Base-by-base conservation (phyloP, 2,797 vertebrate species). In the Eulemur mongoz region DNA sequence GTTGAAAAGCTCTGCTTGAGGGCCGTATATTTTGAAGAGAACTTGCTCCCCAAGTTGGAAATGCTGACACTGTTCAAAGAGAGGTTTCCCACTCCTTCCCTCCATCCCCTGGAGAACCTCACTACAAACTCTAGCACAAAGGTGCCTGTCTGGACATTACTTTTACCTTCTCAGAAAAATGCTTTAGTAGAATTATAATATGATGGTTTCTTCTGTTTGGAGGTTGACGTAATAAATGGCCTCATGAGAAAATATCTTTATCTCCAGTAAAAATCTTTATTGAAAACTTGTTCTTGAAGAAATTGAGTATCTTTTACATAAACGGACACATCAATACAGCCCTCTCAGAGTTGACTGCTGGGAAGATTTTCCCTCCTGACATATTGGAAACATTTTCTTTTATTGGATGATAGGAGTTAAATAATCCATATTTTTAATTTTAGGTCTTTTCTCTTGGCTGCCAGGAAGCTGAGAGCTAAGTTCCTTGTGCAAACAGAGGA, bases 191-290 rank as follows among this genome's bases (percentile, higher is more conserved):
- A 92, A 14, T 84, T 50, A 57, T 18, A 52, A 35, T 25, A 32
- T 25, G 45, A 83, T 43, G 23, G 57, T 27, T n/a, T 48, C 14
- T 94, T 59, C 12, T 32, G 13, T 40, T 48, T 82, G 30, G 32
- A 48, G 22, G 15, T 78, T 40, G 57, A 78, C n/a, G 50, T 25
- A n/a, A 79, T 84, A 76, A 57, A 54, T 30, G 30, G 2, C 13
- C 72, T 63, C 35, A 43, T 9, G 52, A 72, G 59, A 63, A 89
- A 43, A 89, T 43, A 15, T 76, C 32, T 73, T 0, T 38, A 92
- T 91, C 7, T 82, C 45, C 45, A 59, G 45, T 84, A 79, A 93
- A 94, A 76, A 32, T 50, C 35, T 80, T 32, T 38, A 92, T 2
- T 27, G 88, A 84, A 69, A 78, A 40, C 7, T n/a, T 15, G 8